Evolutionary conservation across 2,888 invertebrate species (phyloP).

Genomic region (Troilus luridus): DNA sequence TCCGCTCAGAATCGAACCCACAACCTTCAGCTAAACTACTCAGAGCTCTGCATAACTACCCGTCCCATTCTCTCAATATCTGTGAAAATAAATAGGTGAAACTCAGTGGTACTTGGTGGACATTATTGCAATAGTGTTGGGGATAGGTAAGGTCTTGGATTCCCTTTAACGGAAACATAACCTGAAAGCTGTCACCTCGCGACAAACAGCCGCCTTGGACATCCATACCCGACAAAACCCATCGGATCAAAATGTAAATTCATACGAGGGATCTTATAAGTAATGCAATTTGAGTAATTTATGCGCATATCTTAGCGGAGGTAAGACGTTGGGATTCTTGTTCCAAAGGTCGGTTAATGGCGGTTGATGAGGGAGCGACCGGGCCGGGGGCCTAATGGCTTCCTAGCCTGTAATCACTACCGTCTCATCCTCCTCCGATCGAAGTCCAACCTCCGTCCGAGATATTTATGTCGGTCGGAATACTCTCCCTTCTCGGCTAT

Average conservation of each 20-base stretch:
- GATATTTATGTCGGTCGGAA: neutral
- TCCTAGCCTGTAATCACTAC: conserved; percentile 9
- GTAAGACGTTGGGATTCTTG: neutral
- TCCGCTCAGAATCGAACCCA: too few species aligned
- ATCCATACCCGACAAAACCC: neutral
- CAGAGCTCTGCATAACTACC: too few species aligned
- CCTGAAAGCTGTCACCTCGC: neutral
- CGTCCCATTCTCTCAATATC: too few species aligned
- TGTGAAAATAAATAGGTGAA: too few species aligned
- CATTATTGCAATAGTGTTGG: too few species aligned
- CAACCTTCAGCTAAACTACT: too few species aligned
- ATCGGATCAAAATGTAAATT: neutral
- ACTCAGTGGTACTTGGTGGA: too few species aligned
- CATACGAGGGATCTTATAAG: neutral
- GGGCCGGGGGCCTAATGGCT: neutral
- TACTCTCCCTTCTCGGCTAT: neutral
- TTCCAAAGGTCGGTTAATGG: conserved; percentile 29
- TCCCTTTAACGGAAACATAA: neutral
- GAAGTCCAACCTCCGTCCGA: neutral
- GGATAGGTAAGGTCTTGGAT: too few species aligned
- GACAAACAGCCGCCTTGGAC: neutral
- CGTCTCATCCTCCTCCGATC: conserved; percentile 26
- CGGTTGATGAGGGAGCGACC: neutral
- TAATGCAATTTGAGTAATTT: conserved; percentile 31
- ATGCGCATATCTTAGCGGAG: conserved; percentile 3